Evolutionary conservation across 2,113 vertebrate species (phyloP), one percentile per base, ranked within the genome.

Genomic region (Vimba vimba): DNA sequence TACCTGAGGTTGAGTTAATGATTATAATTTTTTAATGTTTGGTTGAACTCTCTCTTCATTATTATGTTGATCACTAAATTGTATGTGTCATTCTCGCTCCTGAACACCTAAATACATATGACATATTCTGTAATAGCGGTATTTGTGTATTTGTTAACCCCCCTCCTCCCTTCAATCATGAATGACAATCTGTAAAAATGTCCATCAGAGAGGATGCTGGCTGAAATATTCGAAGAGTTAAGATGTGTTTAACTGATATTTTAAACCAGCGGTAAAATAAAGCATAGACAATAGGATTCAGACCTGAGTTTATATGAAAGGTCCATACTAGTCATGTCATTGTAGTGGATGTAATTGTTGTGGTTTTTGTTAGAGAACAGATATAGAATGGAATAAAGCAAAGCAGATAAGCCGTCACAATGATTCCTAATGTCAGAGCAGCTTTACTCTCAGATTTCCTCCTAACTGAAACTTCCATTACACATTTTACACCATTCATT

Each of bases 201-300:
- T 36, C 66, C 3, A 57, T 2, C 0, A 9, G 0, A 71, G 47
- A 57, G 23, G 19, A 57, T 15, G 27, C 21, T 23, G 27, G 6
- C 9, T 23, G 10, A 50, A 39, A 74, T 45, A 91, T 87, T 64
- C 69, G 88, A 50, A 92, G 57, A n/a, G 88, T 91, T 8, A 97
- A 71, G 80, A 91, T 91, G 11, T 75, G 39, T 83, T 84, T 91
- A 5, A 89, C 87, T 1, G 91, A 69, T 87, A 87, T 55, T 55
- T 55, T 55, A 55, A 55, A 55, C 52, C 52, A 55, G 52, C 12
- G 17, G 17, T 55, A 21, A 80, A 93, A 93, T 21, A 93, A 86
- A 12, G 89, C 90, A 82, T 94, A 93, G 17, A 93, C 90, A 5
- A 94, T 66, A 0, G 93, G 93, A 78, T 94, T 94, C 73, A 93